phyloP scores from a whole-genome alignment of 2,797 vertebrate species.

The Phrynocephalus vlangalii region DNA sequence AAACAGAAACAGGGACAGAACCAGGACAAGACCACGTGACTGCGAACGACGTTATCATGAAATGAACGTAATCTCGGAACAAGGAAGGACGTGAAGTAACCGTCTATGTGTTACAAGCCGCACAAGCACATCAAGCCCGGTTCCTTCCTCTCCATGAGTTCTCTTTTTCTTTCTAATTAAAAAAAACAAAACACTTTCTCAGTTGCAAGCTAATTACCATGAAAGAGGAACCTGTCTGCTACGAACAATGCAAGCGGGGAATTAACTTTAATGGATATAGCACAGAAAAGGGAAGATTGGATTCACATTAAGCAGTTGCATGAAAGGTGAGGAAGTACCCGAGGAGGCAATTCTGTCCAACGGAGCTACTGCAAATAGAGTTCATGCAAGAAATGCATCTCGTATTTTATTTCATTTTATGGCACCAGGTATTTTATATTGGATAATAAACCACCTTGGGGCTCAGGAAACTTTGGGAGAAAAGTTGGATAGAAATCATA shows the following conservation, averaged over 20 bases:
- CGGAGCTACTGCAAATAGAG: conserved; percentile 50
- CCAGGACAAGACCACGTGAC: too few relatives aligned
- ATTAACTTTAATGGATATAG: conserved; percentile 35
- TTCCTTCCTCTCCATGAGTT: conserved; percentile 13
- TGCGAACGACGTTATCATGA: too few relatives aligned
- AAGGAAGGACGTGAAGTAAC: too few relatives aligned
- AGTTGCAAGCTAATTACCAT: conserved; percentile 51
- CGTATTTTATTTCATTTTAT: too few relatives aligned
- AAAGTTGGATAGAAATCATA: too few relatives aligned
- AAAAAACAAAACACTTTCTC: conserved; percentile 40
- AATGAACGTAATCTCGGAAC: too few relatives aligned
- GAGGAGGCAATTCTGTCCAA: conserved; percentile 59
- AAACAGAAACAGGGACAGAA: too few relatives aligned
- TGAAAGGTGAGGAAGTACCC: neutral
- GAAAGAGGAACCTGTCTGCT: conserved; percentile 36
- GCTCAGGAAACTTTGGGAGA: too few relatives aligned
- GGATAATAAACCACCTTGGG: too few relatives aligned
- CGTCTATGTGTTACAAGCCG: neutral
- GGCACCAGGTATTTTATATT: too few relatives aligned
- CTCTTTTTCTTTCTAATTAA: conserved; percentile 1
- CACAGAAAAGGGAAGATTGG: conserved; percentile 37
- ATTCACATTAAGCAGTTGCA: conserved; percentile 43
- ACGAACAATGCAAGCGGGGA: conserved; percentile 49
- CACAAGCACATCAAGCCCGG: conserved; percentile 25
- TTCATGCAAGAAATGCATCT: neutral